A percentile compares a stretch with the other conserved stretches of the same genome.
Evolutionary conservation across 2,113 vertebrate species (phyloP).

Genomic region (Pyrgilauda ruficollis): DNA sequence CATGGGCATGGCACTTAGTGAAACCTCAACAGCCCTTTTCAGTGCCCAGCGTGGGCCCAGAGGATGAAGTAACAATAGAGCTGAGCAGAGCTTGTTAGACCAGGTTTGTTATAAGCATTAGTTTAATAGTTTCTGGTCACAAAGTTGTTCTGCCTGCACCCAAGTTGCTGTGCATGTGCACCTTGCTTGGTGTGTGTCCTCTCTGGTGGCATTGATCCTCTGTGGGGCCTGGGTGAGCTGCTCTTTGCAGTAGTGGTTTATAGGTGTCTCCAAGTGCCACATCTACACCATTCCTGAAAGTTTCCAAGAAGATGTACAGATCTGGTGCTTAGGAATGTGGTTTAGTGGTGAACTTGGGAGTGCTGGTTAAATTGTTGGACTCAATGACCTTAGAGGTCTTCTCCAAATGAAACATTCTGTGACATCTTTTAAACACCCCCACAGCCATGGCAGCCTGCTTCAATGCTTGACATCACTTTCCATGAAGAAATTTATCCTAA

Average conservation of each 20-base stretch:
- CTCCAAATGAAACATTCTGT: neutral
- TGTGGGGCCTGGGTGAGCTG: neutral
- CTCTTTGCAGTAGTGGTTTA: neutral
- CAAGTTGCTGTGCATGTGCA: neutral
- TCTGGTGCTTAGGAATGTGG: neutral
- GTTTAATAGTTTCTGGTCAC: neutral
- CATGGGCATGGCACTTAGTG: neutral
- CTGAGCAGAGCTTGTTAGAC: neutral
- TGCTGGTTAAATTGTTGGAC: neutral
- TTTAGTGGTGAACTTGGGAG: neutral
- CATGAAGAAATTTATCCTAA: neutral
- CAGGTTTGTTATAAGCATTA: neutral
- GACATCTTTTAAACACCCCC: neutral
- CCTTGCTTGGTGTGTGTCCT: neutral
- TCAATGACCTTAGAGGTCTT: neutral
- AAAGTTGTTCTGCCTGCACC: neutral
- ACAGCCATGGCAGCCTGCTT: neutral
- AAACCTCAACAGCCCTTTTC: neutral
- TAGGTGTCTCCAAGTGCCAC: neutral
- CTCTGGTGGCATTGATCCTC: neutral
- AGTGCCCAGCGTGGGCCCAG: rapidly evolving
- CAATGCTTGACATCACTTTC: neutral
- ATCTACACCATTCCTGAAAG: neutral
- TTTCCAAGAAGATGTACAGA: neutral
- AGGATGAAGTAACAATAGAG: no score